A percentile compares a stretch with the other conserved stretches of the same genome.
phyloP scores from a whole-genome alignment of 1,140 invertebrate genomes.

The Drepana arcuata region DNA sequence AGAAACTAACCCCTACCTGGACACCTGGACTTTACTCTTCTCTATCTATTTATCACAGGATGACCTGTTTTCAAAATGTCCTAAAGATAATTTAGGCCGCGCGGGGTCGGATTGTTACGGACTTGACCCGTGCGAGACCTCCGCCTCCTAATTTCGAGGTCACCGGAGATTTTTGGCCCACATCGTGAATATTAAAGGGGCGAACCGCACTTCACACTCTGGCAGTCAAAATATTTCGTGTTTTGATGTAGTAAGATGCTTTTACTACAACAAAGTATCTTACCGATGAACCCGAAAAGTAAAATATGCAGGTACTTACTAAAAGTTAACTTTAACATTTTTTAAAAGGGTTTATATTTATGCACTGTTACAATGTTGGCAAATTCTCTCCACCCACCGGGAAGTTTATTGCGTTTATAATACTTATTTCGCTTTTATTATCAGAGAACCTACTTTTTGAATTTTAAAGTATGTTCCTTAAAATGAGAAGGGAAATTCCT shows the following conservation, averaged over 20 bases:
- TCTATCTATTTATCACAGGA: constrained; percentile 36
- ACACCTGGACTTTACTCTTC: no score
- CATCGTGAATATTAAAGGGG: constrained; percentile 44
- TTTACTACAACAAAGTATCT: no score
- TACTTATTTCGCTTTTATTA: no score
- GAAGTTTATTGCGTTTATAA: no score
- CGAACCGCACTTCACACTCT: constrained; percentile 32
- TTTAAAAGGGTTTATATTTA: not conserved
- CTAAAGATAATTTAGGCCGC: constrained; percentile 36
- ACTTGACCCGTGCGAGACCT: constrained; percentile 31
- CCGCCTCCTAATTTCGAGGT: constrained; percentile 35
- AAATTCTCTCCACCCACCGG: no score
- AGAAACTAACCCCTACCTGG: no score
- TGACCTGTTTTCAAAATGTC: constrained; percentile 37
- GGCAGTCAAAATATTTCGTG: constrained; percentile 34
- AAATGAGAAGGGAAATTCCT: no score
- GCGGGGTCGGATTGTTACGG: constrained; percentile 31
- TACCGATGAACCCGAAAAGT: no score
- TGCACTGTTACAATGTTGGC: not conserved
- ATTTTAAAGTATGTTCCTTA: no score
- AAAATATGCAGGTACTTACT: constrained; percentile 4
- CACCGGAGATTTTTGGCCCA: constrained; percentile 35
- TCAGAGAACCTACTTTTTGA: no score
- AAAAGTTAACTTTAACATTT: constrained; percentile 3
- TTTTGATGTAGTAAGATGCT: not conserved